These are phyloP conservation scores for Calliscelio sp. DNA, from an alignment of 2,888 invertebrate genomes.

Conservation along the genomic window DNA sequence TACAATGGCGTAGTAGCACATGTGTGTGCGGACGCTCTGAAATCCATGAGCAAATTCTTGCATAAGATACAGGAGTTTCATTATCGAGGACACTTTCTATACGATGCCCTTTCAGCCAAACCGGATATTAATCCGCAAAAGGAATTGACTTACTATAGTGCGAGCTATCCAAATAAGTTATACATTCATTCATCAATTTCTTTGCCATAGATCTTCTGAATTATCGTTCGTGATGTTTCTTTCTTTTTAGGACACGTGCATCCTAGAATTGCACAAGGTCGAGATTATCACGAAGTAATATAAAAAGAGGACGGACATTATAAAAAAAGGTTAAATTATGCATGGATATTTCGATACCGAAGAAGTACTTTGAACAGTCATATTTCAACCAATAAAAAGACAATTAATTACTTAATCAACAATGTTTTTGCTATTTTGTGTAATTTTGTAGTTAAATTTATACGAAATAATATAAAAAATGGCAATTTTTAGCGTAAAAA, in stretches of 20 bases:
- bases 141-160: constrained; percentile 54
- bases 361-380: too few species aligned
- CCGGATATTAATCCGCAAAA: constrained; percentile 70
- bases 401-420: too few species aligned
- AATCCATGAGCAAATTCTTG: constrained; percentile 46
- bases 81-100: constrained; percentile 73
- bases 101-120: constrained; percentile 50
- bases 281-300: not conserved
- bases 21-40: constrained; percentile 4
- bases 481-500: too few species aligned
- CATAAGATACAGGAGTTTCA: constrained; percentile 61
- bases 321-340: not conserved
- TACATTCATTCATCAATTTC: constrained; percentile 44
- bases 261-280: constrained; percentile 8
- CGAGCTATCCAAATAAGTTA: constrained; percentile 4
- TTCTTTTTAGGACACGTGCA: constrained; percentile 10
- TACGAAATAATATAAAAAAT: too few species aligned
- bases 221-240: constrained; percentile 5
- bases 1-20: too few species aligned
- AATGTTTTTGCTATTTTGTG: too few species aligned
- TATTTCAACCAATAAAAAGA: too few species aligned
- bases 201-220: constrained; percentile 3
- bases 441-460: too few species aligned
- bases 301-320: not conserved
- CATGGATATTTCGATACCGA: too few species aligned